phyloP scores from a whole-genome alignment of 2,888 invertebrate genomes.

The Habrosyne pyritoides region DNA sequence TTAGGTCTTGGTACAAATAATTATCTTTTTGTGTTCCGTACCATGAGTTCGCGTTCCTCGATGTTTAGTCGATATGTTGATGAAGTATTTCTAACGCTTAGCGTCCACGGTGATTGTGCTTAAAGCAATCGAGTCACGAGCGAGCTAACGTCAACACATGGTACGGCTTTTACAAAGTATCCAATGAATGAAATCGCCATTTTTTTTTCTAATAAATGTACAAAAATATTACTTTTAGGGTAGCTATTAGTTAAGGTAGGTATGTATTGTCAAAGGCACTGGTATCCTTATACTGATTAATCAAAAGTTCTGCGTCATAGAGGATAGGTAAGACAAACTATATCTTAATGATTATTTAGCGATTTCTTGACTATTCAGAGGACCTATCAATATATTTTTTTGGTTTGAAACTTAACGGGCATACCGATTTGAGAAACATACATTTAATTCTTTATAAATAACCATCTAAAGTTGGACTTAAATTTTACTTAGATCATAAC shows the following conservation, averaged over 20 bases:
- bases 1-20: constrained; percentile 56
- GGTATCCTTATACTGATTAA: constrained; percentile 69
- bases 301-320: constrained; percentile 54
- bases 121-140: constrained; percentile 30
- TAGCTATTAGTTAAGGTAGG: constrained; percentile 70
- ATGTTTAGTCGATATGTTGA: constrained; percentile 18
- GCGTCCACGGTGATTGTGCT: constrained; percentile 17
- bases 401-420: constrained; percentile 74
- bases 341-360: constrained; percentile 48
- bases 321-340: constrained; percentile 40
- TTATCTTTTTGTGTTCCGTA: constrained; percentile 30
- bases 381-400: constrained; percentile 61
- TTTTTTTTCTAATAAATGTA: constrained; percentile 66
- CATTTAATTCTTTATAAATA: constrained; percentile 74
- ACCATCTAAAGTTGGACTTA: constrained; percentile 76
- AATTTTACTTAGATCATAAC: constrained; percentile 65
- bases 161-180: constrained; percentile 42
- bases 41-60: constrained; percentile 32
- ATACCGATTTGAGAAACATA: constrained; percentile 76
- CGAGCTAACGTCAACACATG: constrained; percentile 27
- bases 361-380: constrained; percentile 61
- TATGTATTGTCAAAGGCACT: constrained; percentile 83
- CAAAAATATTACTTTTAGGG: constrained; percentile 75
- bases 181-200: constrained; percentile 56
- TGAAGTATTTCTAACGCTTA: constrained; percentile 12